A percentile compares a stretch with the other conserved stretches of the same genome.
Conservation (phyloP, 1,140 invertebrate species). For the Amyelois transitella region DNA sequence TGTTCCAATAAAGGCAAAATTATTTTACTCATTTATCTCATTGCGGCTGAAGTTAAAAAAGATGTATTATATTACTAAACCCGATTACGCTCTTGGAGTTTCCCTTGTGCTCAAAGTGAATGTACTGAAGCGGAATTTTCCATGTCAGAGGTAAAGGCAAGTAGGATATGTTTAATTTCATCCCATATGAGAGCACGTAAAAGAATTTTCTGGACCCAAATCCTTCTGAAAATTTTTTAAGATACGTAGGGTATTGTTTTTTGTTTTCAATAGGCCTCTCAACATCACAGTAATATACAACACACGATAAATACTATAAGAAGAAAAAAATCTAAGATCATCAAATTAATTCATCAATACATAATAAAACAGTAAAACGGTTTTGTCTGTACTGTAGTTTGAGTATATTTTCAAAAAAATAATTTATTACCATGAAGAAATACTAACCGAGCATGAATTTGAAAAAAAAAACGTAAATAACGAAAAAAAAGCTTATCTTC, state of each 20-base stretch:
- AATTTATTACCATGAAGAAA: no score
- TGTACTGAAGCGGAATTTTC: slow-evolving; percentile 68
- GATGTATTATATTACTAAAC: slow-evolving; percentile 46
- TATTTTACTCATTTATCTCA: slow-evolving; percentile 41
- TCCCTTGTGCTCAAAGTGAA: slow-evolving; percentile 65
- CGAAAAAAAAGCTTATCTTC: no score
- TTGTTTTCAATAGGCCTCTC: not conserved
- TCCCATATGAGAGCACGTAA: slow-evolving; percentile 46
- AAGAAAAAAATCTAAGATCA: no score
- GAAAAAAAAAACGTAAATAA: no score
- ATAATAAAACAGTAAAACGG: no score
- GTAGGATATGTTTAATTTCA: slow-evolving; percentile 66
- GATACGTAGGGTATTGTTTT: not conserved
- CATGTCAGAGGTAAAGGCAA: slow-evolving; percentile 67
- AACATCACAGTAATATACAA: no score
- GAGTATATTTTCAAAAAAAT: no score
- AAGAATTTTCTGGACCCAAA: slow-evolving; percentile 55
- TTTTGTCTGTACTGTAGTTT: no score
- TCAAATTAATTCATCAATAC: no score
- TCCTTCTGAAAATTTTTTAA: slow-evolving; percentile 23
- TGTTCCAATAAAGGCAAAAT: slow-evolving; percentile 31
- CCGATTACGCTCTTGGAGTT: slow-evolving; percentile 54
- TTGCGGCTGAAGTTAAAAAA: slow-evolving; percentile 31
- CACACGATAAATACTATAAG: no score
- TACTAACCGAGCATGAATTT: no score